phyloP scores from a whole-genome alignment of 2,888 invertebrate species.

The Pteria penguin region DNA sequence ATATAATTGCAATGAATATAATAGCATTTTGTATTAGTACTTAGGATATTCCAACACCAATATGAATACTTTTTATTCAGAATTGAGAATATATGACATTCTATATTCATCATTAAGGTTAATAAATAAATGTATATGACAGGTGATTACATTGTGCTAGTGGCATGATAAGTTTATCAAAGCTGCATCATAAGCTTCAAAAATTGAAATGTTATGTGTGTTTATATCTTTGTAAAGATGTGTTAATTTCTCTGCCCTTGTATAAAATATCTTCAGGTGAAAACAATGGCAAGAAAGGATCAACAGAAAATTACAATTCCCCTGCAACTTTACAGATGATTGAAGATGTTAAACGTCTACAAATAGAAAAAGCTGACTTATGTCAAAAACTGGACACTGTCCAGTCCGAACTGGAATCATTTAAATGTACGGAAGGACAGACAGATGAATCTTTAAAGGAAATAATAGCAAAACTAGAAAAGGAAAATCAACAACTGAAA shows the following conservation, averaged over 20 bases:
- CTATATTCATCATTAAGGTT: too few species aligned
- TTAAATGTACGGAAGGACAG: conserved; percentile 11
- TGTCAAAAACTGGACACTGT: conserved; percentile 44
- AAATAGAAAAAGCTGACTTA: conserved; percentile 57
- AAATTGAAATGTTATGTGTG: not conserved
- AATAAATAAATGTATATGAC: too few species aligned
- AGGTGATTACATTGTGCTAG: too few species aligned
- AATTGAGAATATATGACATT: too few species aligned
- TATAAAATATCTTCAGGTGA: conserved; percentile 25
- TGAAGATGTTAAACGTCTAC: conserved; percentile 62
- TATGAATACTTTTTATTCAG: too few species aligned
- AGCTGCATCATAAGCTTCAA: too few species aligned
- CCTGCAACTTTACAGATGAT: conserved; percentile 49
- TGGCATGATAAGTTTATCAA: too few species aligned
- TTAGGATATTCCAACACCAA: too few species aligned
- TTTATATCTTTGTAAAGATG: not conserved
- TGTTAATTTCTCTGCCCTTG: not conserved
- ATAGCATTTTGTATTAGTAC: too few species aligned
- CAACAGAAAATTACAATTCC: conserved; percentile 6
- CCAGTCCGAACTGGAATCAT: conserved; percentile 31
- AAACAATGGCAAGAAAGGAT: conserved; percentile 7
- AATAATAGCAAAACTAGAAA: conserved; percentile 31
- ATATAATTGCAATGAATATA: too few species aligned
- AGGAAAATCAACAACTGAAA: conserved; percentile 35
- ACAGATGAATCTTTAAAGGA: conserved; percentile 25